These are phyloP conservation scores for Heterohyrax brucei DNA, from an alignment of 2,797 vertebrate species.

Conservation along the genomic window DNA sequence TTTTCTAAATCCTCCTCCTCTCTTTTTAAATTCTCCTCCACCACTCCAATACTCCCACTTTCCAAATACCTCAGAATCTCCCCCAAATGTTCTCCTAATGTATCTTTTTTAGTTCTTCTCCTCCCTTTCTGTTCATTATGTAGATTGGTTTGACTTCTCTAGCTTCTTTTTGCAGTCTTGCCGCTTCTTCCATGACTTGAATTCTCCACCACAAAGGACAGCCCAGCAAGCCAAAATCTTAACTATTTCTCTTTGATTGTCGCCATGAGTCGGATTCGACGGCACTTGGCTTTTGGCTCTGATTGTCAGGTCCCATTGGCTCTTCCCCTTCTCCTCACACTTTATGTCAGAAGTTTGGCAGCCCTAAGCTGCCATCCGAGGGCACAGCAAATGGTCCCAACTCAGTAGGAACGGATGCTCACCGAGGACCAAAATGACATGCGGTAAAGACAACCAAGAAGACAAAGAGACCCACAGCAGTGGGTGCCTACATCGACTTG, in stretches of 20 bases:
- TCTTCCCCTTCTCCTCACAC: not conserved
- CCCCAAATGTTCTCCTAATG: not conserved
- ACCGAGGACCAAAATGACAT: too few species aligned
- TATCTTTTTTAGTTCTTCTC: not conserved
- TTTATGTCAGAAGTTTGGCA: not conserved
- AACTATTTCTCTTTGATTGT: not conserved
- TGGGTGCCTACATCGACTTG: too few species aligned
- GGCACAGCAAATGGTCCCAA: too few species aligned
- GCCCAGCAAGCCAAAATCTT: not conserved
- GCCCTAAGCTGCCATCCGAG: not conserved
- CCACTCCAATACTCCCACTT: not conserved
- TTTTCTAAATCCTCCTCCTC: not conserved
- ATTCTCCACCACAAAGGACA: not conserved
- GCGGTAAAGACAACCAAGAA: too few species aligned
- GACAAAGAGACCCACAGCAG: too few species aligned
- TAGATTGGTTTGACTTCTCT: not conserved
- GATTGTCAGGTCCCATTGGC: not conserved
- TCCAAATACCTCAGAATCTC: not conserved
- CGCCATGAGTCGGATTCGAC: too few species aligned
- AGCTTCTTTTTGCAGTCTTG: not conserved
- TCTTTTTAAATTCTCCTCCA: not conserved
- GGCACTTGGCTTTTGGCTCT: not conserved
- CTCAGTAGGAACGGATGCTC: too few species aligned
- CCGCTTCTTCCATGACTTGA: not conserved
- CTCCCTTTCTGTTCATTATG: not conserved